These are phyloP conservation scores for Herpetotheres cachinnans DNA, from an alignment of 2,113 vertebrate genomes.

Conservation along the genomic window DNA sequence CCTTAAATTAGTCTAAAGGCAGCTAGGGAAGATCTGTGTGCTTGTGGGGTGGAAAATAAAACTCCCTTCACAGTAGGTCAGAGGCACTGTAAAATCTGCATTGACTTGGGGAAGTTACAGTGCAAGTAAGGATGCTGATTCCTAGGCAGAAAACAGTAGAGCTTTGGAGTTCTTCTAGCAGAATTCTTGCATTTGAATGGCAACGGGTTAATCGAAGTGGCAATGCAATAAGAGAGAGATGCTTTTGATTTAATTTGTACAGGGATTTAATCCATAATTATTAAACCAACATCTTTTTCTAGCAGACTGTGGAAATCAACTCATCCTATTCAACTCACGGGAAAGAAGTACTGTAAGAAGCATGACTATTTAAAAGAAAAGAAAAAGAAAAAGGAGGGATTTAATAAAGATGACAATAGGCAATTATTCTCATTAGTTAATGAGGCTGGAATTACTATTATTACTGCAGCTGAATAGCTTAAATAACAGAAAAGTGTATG, in stretches of 20 bases:
- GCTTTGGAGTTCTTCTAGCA: not conserved
- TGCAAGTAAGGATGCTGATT: not conserved
- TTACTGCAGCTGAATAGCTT: not conserved
- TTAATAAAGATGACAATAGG: not conserved
- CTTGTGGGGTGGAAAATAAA: not conserved
- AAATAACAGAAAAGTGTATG: not conserved
- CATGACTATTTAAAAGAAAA: not conserved
- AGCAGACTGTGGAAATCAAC: not conserved
- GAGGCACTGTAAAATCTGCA: not conserved
- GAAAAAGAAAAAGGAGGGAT: not conserved
- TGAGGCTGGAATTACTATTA: not conserved
- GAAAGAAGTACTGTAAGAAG: not conserved
- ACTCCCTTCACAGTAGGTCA: not conserved
- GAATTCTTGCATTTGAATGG: not conserved
- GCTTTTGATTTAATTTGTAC: slow-evolving; percentile 17
- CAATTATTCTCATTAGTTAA: slow-evolving; percentile 3
- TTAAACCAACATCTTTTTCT: not conserved
- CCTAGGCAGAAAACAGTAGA: not conserved
- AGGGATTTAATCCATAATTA: slow-evolving; percentile 8
- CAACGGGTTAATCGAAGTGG: not conserved
- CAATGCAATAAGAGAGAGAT: not conserved
- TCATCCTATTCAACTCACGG: not conserved
- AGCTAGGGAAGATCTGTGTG: not conserved
- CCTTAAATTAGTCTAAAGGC: not conserved
- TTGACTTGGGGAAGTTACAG: not conserved